Conservation (phyloP, 1,140 invertebrate species). For the Apis dorsata region DNA sequence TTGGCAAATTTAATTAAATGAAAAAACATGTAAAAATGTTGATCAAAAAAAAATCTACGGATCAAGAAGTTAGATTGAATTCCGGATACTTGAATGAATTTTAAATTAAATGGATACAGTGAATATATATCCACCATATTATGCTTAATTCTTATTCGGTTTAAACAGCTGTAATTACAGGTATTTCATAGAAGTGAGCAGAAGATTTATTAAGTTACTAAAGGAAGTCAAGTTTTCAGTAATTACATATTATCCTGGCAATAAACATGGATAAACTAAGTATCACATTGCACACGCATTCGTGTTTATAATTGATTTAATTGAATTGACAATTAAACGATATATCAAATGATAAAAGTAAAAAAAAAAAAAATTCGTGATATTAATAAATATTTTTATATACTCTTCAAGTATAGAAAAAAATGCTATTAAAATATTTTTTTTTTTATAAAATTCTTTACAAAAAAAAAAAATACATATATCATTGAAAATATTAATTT, state of each 20-base stretch:
- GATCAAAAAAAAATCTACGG: background rate
- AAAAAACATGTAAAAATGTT: background rate
- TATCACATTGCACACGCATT: background rate
- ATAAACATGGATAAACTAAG: constrained; percentile 19
- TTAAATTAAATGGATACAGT: background rate
- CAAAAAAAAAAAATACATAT: background rate
- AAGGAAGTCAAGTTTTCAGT: constrained; percentile 5
- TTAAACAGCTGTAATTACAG: constrained; percentile 29
- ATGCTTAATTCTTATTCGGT: constrained; percentile 19
- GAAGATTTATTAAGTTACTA: constrained; percentile 14
- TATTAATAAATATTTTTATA: too few relatives aligned
- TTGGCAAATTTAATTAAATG: too few relatives aligned
- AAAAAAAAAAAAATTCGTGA: too few relatives aligned
- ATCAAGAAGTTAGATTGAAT: background rate
- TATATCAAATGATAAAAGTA: background rate
- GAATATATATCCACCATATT: background rate
- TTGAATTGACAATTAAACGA: background rate
- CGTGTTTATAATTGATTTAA: background rate
- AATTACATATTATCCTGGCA: background rate
- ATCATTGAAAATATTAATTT: too few relatives aligned
- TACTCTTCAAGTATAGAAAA: too few relatives aligned
- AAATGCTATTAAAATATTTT: too few relatives aligned
- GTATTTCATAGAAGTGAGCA: background rate
- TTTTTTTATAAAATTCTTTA: too few relatives aligned
- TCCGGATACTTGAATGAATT: constrained; percentile 6